phyloP scores from a whole-genome alignment of 2,797 vertebrate genomes.

The Mormyrops boulengeri region DNA sequence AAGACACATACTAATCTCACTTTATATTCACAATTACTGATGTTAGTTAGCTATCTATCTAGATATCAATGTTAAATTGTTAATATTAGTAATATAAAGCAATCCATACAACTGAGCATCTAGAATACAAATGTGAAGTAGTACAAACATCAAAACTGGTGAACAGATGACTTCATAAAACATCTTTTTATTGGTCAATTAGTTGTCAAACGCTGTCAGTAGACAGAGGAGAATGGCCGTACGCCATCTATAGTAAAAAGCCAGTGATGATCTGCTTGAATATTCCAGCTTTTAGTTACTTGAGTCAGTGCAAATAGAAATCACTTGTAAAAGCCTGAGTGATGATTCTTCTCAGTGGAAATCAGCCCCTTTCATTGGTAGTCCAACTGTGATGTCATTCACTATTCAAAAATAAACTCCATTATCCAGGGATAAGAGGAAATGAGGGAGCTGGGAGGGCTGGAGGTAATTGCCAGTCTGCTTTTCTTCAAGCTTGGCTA shows the following conservation, averaged over 20 bases:
- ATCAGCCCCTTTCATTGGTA: constrained; percentile 15
- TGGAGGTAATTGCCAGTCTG: neutral
- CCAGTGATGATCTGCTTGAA: neutral
- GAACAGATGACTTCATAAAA: neutral
- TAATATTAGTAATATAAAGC: neutral
- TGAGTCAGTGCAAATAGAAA: neutral
- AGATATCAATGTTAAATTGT: neutral
- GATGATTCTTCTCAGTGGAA: constrained; percentile 29
- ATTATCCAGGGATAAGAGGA: neutral
- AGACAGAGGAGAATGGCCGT: neutral
- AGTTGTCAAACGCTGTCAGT: neutral
- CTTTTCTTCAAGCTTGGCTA: neutral
- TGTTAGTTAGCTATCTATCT: neutral
- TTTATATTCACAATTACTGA: neutral
- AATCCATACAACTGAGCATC: neutral
- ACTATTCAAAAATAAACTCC: neutral
- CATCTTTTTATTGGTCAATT: neutral
- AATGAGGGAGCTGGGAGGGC: neutral
- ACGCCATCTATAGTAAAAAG: neutral
- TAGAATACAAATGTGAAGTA: neutral
- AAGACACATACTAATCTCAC: neutral
- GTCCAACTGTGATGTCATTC: constrained; percentile 5
- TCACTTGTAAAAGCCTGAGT: constrained; percentile 6
- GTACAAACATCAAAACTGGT: neutral
- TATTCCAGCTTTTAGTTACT: neutral